Percentiles rank a stretch among this genome's conserved stretches.
Conservation (phyloP, 2,888 invertebrate genomes). For the Aleiodes testaceus region DNA sequence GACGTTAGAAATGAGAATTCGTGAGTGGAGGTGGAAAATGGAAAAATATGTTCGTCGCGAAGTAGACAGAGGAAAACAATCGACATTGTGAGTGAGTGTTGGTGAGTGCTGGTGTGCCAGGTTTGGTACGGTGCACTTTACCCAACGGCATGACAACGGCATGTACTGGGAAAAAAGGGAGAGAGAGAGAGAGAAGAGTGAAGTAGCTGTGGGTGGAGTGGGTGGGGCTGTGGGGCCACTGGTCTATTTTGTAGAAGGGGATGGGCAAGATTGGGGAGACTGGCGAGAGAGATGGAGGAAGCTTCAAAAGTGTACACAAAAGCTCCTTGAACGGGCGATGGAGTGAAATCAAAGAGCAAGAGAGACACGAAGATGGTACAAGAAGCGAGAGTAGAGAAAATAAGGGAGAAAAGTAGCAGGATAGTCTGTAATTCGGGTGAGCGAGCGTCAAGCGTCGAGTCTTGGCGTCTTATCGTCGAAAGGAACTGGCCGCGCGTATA, state of each 20-base stretch:
- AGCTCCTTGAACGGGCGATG: slow-evolving; percentile 1
- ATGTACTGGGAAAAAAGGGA: slow-evolving; percentile 5
- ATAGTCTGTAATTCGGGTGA: slow-evolving; percentile 44
- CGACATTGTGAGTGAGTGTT: slow-evolving; percentile 17
- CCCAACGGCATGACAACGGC: slow-evolving; percentile 19
- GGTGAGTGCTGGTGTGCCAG: background rate
- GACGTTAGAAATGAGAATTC: slow-evolving; percentile 24
- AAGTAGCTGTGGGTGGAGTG: slow-evolving; percentile 15
- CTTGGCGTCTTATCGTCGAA: slow-evolving; percentile 31
- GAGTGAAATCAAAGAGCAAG: slow-evolving; percentile 34
- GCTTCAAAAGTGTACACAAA: slow-evolving; percentile 11
- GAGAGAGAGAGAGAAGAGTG: background rate
- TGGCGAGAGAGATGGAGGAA: background rate
- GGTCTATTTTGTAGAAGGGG: slow-evolving; percentile 36
- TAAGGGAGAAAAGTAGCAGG: slow-evolving; percentile 7
- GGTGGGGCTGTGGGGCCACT: slow-evolving; percentile 34
- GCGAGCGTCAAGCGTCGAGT: slow-evolving; percentile 42
- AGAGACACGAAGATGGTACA: slow-evolving; percentile 29
- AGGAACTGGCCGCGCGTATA: slow-evolving; percentile 38
- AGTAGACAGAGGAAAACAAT: slow-evolving; percentile 37
- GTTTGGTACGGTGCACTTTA: slow-evolving; percentile 18
- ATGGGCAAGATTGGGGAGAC: background rate
- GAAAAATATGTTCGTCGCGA: slow-evolving; percentile 38
- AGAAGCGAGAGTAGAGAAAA: slow-evolving; percentile 7
- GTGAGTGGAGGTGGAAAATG: slow-evolving; percentile 31